Base-by-base conservation (phyloP, 1,140 invertebrate species). In the Brachionus calyciflorus region DNA sequence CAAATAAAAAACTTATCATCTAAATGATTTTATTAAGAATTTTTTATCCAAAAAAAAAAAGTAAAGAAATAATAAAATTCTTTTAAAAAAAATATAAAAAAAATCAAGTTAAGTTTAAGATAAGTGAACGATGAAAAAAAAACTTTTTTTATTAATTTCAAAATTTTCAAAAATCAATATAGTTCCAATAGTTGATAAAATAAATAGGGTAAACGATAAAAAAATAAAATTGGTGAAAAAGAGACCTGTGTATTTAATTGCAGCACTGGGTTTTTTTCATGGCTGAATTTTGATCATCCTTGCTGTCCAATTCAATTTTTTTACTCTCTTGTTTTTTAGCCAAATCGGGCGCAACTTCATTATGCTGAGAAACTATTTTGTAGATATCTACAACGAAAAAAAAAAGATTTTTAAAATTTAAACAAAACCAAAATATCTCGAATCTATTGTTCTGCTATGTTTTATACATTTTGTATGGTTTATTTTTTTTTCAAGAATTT, bases 281-380 rank as follows among this genome's bases (percentile, higher is more conserved):
- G 44, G 41, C 37, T 17, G 57, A 37, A 37, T 40, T 65, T 46
- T 65, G 60, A 44, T 65, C 69, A 51, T 73, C 19, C 17, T 49
- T 49, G n/a, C 26, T 49, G 12, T 30, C 51, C 19, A 49, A 49
- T 14, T 51, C 69, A 51, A 73, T 73, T 30, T 37, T 51, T 73
- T 40, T 33, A 41, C 9, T 28, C 5, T 51, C 69, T 17, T 55
- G 26, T 26, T 73, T 73, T 55, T 73, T 73, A 28, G 46, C 19
- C 17, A n/a, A 21, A 73, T 73, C 33, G 37, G 46, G 30, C 28
- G 46, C 28, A 9, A 73, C 69, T 51, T 73, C 69, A 30, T 73
- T 73, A 26, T 73, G 69, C 14, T 73, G 69, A 40, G 69, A 73
- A 19, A 73, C 69, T 51, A 73, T 73, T 55, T 73, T 73, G 46